phyloP scores from a whole-genome alignment of 2,113 vertebrate genomes.

The Ammodytes marinus region DNA sequence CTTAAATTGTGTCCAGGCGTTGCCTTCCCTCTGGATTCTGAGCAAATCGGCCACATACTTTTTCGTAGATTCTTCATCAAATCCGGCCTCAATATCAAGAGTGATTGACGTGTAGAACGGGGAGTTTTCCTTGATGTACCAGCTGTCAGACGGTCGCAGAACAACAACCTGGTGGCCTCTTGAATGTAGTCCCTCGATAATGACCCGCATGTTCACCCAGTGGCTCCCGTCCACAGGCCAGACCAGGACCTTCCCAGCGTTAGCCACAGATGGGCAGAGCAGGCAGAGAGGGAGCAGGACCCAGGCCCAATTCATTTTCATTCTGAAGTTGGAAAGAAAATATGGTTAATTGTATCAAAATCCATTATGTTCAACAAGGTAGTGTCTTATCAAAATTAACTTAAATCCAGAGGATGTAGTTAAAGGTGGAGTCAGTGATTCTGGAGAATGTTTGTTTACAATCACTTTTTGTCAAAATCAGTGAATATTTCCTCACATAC shows the following conservation, averaged over 20 bases:
- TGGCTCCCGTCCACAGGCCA: constrained; percentile 81
- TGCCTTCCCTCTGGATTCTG: constrained; percentile 52
- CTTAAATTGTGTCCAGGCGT: constrained; percentile 44
- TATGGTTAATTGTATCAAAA: background rate
- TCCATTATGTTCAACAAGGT: background rate
- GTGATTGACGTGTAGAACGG: constrained; percentile 66
- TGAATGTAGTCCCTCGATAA: constrained; percentile 69
- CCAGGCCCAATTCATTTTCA: constrained; percentile 45
- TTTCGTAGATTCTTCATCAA: constrained; percentile 66
- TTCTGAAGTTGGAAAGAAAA: constrained; percentile 29
- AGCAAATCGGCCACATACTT: constrained; percentile 63
- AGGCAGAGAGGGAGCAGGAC: constrained; percentile 33
- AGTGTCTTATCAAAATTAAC: no score
- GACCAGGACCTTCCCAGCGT: constrained; percentile 74
- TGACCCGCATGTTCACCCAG: constrained; percentile 80
- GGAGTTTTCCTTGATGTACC: constrained; percentile 77
- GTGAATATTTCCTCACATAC: no score
- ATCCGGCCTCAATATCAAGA: constrained; percentile 46
- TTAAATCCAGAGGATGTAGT: no score
- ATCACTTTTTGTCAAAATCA: no score
- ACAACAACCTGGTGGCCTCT: constrained; percentile 72
- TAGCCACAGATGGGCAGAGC: constrained; percentile 20
- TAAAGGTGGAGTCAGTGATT: no score
- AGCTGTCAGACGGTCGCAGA: constrained; percentile 69
- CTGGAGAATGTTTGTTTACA: no score